Evolutionary conservation across 1,140 invertebrate species (phyloP), one percentile per base, ranked within the genome.

Genomic region (Periplaneta americana): DNA sequence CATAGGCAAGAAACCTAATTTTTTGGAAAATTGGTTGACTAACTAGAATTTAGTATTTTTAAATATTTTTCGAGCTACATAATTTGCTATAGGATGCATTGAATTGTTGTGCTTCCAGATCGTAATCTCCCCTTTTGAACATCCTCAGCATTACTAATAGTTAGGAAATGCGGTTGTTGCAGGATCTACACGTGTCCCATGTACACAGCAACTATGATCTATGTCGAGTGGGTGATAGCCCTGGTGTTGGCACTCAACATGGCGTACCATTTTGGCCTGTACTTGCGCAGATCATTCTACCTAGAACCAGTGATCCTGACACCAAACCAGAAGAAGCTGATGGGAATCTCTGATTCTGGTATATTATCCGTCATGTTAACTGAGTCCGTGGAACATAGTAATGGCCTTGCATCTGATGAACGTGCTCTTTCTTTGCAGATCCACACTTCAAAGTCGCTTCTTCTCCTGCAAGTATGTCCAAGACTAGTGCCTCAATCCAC

Each of bases 381-480:
- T 57, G 22, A n/a, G 5, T 48, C 15, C 2, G 3, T 57, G 48
- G 22, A 5, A 48, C 15, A 18, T 5, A 4, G 15, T 18, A 48
- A 48, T 22, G 15, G 22, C 28, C 28, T 57, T 57, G 10, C 6
- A 17, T 4, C 11, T 57, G 2, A 76, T 76, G n/a, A n/a, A n/a
- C n/a, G n/a, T n/a, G n/a, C 2, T 33, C 15, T 76, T 2, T 6
- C 28, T 78, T 37, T 32, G 13, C 11, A 78, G 77, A 78, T 78
- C n/a, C 77, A 37, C 39, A 78, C 36, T 78, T 78, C 28, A 78
- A 34, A n/a, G 34, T 78, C 11, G 36, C 77, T 2, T 78, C 77
- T n/a, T 22, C 76, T 34, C 77, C 77, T 11, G n/a, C 34, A 2
- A 22, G 36, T 13, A 11, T 31, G 8, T 39, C 77, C 5, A 78